Evolutionary conservation across 2,113 vertebrate genomes (phyloP), one percentile per base, ranked within the genome.

Genomic region (Labeo catla): DNA sequence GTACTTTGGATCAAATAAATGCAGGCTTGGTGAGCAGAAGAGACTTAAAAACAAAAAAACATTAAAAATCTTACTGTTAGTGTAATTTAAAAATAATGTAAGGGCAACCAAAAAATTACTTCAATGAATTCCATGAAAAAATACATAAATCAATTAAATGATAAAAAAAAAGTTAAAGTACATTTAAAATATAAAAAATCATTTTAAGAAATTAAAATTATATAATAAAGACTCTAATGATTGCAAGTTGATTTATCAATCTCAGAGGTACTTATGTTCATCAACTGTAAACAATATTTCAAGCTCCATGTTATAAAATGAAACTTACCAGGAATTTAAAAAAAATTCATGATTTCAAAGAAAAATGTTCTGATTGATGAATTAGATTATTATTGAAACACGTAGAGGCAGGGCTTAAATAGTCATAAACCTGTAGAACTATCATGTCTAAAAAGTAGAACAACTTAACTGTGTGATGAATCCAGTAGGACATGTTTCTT

Each of bases 321-420:
- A 61, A 79, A 23, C 21, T 45, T 59, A 79, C 54, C 77, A 61
- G 19, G 10, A 39, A 61, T 59, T 39, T 11, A 2, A 19, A 11
- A 16, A 36, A 39, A n/a, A n/a, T 47, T 43, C 21, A 47, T 63
- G 13, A 63, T 28, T 34, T 34, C 28, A 77, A 15, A 36, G 8
- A 36, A 54, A 34, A 57, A 77, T 23, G 4, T 5, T 52, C 16
- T 43, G 34, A 80, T 80, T 80, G 23, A 2, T 34, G 43, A 49
- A 66, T 65, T 28, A 34, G 4, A 66, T 66, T 5, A 68, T 50
- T 36, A 8, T 43, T 45, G 0, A 43, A 16, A 73, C 13, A 79
- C 1, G 19, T 73, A 59, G 82, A 84, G 34, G 82, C 82, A 73
- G 82, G 82, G 82, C 36, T 84, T 84, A 74, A 59, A 73, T 13